A percentile compares a stretch with the other conserved stretches of the same genome.
Conservation (phyloP, 2,113 vertebrate genomes). For the Aspidoscelis tigris region DNA sequence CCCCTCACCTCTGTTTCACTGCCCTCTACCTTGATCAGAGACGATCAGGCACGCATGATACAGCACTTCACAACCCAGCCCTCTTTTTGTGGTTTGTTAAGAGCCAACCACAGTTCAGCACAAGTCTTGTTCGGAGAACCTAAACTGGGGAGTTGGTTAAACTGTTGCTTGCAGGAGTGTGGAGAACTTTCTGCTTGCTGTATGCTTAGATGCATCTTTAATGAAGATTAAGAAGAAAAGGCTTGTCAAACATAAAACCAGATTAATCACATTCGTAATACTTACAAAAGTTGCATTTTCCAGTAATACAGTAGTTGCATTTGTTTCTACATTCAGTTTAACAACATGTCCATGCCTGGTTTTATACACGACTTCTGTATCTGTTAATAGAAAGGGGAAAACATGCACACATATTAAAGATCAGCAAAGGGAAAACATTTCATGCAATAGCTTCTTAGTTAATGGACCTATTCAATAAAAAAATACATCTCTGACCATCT, state of each 20-base stretch:
- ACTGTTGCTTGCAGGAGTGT: not conserved
- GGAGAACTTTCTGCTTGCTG: not conserved
- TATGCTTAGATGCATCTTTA: not conserved
- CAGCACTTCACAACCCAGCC: too few species aligned
- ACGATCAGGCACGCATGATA: too few species aligned
- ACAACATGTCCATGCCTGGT: conserved; percentile 92
- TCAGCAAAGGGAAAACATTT: conserved; percentile 62
- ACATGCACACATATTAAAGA: conserved; percentile 54
- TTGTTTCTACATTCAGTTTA: conserved; percentile 92
- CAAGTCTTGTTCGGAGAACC: too few species aligned
- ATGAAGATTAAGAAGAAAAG: not conserved
- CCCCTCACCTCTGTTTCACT: too few species aligned
- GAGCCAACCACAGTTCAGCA: too few species aligned
- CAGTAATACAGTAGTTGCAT: conserved; percentile 87
- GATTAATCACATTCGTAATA: conserved; percentile 49
- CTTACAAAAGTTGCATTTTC: conserved; percentile 95
- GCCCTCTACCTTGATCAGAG: too few species aligned
- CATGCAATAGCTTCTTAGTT: conserved; percentile 44
- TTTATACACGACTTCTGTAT: conserved; percentile 93
- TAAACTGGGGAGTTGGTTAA: too few species aligned
- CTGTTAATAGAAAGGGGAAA: conserved; percentile 73
- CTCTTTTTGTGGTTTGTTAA: too few species aligned
- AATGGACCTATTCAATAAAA: conserved; percentile 37
- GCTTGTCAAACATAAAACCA: not conserved
- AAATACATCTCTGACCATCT: not conserved